Conservation (phyloP, 2,888 invertebrate genomes). For the Oeneis ivallda region DNA sequence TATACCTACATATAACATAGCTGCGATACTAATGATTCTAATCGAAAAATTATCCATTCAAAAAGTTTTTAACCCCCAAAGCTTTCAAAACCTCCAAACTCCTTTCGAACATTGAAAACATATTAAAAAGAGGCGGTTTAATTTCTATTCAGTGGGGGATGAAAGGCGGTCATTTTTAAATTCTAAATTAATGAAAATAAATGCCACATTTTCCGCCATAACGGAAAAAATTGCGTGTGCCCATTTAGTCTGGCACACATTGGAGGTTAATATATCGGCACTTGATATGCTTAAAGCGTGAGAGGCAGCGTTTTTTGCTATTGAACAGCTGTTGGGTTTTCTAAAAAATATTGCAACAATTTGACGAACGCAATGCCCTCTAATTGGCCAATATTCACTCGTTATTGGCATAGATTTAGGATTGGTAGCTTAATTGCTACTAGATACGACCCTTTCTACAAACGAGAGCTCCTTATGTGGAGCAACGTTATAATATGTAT, state of each 20-base stretch:
- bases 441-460: too few species aligned
- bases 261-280: conserved; percentile 54
- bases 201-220: conserved; percentile 34
- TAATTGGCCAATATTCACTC: too few species aligned
- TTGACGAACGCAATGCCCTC: too few species aligned
- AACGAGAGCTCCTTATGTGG: too few species aligned
- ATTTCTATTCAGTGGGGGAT: conserved; percentile 7
- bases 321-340: too few species aligned
- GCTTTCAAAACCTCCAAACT: conserved; percentile 11
- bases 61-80: not conserved
- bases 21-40: not conserved
- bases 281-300: conserved; percentile 48
- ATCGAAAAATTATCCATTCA: not conserved
- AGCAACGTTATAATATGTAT: too few species aligned
- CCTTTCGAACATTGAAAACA: conserved; percentile 14
- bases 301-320: conserved; percentile 4
- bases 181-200: conserved; percentile 36
- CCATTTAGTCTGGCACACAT: conserved; percentile 46
- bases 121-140: conserved; percentile 22
- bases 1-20: too few species aligned
- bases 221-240: conserved; percentile 41
- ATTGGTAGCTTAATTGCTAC: too few species aligned
- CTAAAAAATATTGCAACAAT: too few species aligned
- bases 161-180: conserved; percentile 25
- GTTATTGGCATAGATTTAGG: too few species aligned